phyloP scores from a whole-genome alignment of 2,888 invertebrate genomes.

The Druceiella hillmani region DNA sequence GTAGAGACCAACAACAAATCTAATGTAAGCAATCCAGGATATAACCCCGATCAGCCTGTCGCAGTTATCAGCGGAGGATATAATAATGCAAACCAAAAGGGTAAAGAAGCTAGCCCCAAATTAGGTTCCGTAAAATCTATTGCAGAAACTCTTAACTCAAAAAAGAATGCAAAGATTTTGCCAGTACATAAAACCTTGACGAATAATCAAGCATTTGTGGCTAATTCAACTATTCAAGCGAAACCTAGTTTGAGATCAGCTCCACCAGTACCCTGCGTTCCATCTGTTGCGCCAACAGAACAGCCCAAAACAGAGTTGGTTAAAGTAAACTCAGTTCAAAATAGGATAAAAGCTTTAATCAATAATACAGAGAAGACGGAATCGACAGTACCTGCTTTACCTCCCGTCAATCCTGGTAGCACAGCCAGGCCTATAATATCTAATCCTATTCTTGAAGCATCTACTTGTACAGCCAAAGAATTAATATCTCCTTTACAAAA shows the following conservation, averaged over 20 bases:
- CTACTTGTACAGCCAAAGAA: slow-evolving; percentile 74
- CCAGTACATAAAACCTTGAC: slow-evolving; percentile 44
- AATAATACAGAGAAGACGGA: slow-evolving; percentile 39
- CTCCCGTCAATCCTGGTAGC: slow-evolving; percentile 58
- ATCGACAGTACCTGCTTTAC: slow-evolving; percentile 36
- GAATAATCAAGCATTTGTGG: slow-evolving; percentile 30
- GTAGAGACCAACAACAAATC: slow-evolving; percentile 25
- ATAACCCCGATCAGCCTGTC: slow-evolving; percentile 32
- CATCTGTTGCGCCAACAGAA: slow-evolving; percentile 32
- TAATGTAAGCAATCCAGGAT: slow-evolving; percentile 17
- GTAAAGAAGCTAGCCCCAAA: slow-evolving; percentile 26
- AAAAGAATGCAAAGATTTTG: slow-evolving; percentile 52
- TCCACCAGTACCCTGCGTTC: slow-evolving; percentile 60
- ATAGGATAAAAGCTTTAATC: slow-evolving; percentile 43
- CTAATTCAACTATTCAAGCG: slow-evolving; percentile 33
- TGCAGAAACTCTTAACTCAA: slow-evolving; percentile 29
- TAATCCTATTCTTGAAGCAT: slow-evolving; percentile 74
- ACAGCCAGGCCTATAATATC: slow-evolving; percentile 71
- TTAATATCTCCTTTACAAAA: slow-evolving; percentile 58
- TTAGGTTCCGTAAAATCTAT: no score
- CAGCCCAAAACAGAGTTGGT: slow-evolving; percentile 33
- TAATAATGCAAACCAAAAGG: slow-evolving; percentile 10
- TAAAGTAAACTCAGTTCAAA: slow-evolving; percentile 42
- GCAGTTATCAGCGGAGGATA: slow-evolving; percentile 15
- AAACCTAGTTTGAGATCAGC: slow-evolving; percentile 53